Evolutionary conservation across 1,140 invertebrate species (phyloP).

Genomic region (Drosophila funebris): DNA sequence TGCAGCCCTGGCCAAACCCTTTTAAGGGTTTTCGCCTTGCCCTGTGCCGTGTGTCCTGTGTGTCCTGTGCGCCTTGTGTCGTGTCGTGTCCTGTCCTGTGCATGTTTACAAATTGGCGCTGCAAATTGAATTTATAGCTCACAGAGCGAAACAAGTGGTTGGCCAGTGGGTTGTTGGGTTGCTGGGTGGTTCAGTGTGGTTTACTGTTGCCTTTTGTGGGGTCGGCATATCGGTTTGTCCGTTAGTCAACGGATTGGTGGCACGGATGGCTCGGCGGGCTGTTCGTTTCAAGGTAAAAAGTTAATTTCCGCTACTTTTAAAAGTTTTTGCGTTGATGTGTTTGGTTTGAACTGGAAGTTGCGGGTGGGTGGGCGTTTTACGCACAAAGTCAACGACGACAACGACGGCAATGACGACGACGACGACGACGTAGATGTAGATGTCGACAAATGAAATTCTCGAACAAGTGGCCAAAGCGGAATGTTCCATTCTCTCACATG

Average conservation of each 20-base stretch:
- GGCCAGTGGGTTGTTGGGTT: slow-evolving; percentile 25
- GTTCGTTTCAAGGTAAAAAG: slow-evolving; percentile 57
- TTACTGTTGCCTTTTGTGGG: not conserved
- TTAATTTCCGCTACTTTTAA: slow-evolving; percentile 68
- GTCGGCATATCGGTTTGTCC: not conserved
- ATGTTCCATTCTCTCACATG: slow-evolving; percentile 40
- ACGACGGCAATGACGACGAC: not conserved
- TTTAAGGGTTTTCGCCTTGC: slow-evolving; percentile 42
- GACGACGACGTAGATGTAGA: not conserved
- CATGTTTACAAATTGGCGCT: slow-evolving; percentile 74
- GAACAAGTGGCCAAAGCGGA: slow-evolving; percentile 45
- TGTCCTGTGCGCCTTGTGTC: slow-evolving; percentile 24
- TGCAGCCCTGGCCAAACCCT: slow-evolving; percentile 72
- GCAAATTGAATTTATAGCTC: slow-evolving; percentile 68
- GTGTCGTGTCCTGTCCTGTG: slow-evolving; percentile 20
- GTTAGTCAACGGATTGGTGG: no score
- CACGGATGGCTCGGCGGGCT: not conserved
- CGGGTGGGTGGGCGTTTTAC: slow-evolving; percentile 53
- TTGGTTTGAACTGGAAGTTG: slow-evolving; percentile 59
- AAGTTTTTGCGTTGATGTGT: slow-evolving; percentile 31
- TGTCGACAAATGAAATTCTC: slow-evolving; percentile 42
- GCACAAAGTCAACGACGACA: slow-evolving; percentile 16
- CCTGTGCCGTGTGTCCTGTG: slow-evolving; percentile 6
- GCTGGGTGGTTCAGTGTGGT: not conserved
- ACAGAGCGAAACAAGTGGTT: slow-evolving; percentile 66